Evolutionary conservation across 2,113 vertebrate genomes (phyloP), one percentile per base, ranked within the genome.

Genomic region (Sylvilagus bachmani): DNA sequence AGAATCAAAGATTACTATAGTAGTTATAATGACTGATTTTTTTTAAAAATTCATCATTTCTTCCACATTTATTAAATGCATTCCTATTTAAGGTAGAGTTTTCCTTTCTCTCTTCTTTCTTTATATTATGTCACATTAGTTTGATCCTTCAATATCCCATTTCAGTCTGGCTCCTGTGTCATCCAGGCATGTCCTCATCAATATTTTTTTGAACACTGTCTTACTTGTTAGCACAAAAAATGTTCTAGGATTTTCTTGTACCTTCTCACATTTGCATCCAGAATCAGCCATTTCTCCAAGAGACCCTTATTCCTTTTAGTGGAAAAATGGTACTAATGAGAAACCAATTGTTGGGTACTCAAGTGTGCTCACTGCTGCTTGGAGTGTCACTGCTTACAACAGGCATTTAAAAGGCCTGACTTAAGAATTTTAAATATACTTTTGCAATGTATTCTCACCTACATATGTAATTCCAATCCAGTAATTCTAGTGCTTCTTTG

Each of bases 171-270:
- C 17, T 81, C n/a, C 80, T 81, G 7, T 62, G 10, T 85, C 27
- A 86, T 61, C 85, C 58, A 89, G 49, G 85, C 31, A 85, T 44
- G 17, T 29, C 17, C 19, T 80, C 49, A 78, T 67, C 17, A 53
- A 49, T 89, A 1, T 81, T 74, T 90, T 16, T 74, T 67, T 71
- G 3, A 88, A 36, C 25, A 85, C 24, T 82, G 75, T 62, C 25
- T 84, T 74, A 89, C 61, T 73, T 94, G 49, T 24, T 36, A 8
- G 62, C 55, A 55, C 38, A 87, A 81, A 87, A 77, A 70, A 81
- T 71, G 5, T 84, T 67, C 49, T 27, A 84, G 12, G 8, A 16
- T 61, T 81, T 86, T 67, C 33, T 78, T 80, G 6, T 62, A n/a
- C 36, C 84, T 89, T 66, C 6, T 10, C 24, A 69, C 2, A 16